Evolutionary conservation across 2,888 invertebrate species (phyloP), one percentile per base, ranked within the genome.

Genomic region (Xestia xanthographa): DNA sequence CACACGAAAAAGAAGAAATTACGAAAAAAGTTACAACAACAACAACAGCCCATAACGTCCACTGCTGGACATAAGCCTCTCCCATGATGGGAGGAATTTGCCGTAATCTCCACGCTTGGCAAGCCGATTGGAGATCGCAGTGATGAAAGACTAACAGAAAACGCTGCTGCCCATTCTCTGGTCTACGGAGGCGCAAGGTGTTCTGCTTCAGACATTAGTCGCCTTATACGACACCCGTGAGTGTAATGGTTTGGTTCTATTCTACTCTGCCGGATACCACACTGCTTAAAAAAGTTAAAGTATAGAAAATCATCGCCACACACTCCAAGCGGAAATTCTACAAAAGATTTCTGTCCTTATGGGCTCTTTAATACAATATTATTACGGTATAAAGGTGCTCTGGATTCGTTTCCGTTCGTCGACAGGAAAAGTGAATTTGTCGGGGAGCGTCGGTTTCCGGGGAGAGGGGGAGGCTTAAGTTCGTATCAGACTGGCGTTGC

Each of bases 371-470:
- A 90, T 89, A 88, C 89, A 91, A 91, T 90, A 91, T 91, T 92
- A 91, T 92, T 89, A 90, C 86, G 87, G 86, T 82, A 85, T 88
- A 87, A 91, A 92, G 91, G 90, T 92, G 91, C 84, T 87, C 84
- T 82, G 89, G 90, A 90, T 90, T 92, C 89, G 91, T 91, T 92
- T 92, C 89, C 91, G 88, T 88, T 90, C 80, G 85, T 79, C 89
- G 90, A 92, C 92, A 92, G 93, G 93, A 92, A 94, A 93, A 93
- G 91, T 92, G 93, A 93, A 94, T 93, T 94, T 93, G 92, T 90
- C 89, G 85, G 80, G 84, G 83, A 88, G 82, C 88, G 89, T 87
- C 86, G 87, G 86, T 83, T 90, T 91, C 91, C 80, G 82, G 75
- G 73, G 75, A 41, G 69, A 41, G 68, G 72, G 66, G 75, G 43